Evolutionary conservation across 2,888 invertebrate genomes (phyloP).

Genomic region (Oasisia sp.): DNA sequence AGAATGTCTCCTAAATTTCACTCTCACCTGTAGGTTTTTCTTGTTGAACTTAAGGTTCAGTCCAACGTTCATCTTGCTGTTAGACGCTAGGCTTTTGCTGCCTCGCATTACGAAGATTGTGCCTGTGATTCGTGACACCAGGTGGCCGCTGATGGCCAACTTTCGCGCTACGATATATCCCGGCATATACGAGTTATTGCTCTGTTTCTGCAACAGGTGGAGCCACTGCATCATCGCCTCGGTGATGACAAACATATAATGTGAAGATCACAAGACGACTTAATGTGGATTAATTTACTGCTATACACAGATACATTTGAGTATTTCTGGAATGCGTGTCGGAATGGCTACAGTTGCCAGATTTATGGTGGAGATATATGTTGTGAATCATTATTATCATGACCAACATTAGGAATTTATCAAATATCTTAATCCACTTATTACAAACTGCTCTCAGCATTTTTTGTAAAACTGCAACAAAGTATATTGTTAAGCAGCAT

Average conservation of each 20-base stretch:
- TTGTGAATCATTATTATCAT: too few relatives aligned
- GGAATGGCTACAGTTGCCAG: too few relatives aligned
- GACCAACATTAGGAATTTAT: too few relatives aligned
- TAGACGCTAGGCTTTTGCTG: slow-evolving; percentile 38
- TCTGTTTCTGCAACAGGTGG: slow-evolving; percentile 25
- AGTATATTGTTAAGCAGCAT: too few relatives aligned
- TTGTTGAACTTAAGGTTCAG: slow-evolving; percentile 91
- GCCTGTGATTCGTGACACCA: slow-evolving; percentile 88
- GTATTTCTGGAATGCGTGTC: too few relatives aligned
- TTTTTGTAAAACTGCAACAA: too few relatives aligned
- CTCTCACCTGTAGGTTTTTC: slow-evolving; percentile 74
- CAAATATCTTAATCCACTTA: too few relatives aligned
- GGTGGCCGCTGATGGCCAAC: slow-evolving; percentile 72
- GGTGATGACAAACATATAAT: neutral
- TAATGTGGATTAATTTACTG: neutral
- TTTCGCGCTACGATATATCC: slow-evolving; percentile 63
- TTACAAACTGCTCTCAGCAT: too few relatives aligned
- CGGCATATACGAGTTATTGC: slow-evolving; percentile 52
- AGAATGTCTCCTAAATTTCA: neutral
- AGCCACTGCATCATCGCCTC: neutral
- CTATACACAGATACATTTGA: too few relatives aligned
- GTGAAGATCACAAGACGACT: neutral
- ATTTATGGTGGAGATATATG: too few relatives aligned
- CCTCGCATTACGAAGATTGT: slow-evolving; percentile 75
- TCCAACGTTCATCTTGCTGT: slow-evolving; percentile 77